A percentile compares a stretch with the other conserved stretches of the same genome.
These are phyloP conservation scores for Rhizomys pruinosus DNA, from an alignment of 2,113 vertebrate species.

Conservation along the genomic window DNA sequence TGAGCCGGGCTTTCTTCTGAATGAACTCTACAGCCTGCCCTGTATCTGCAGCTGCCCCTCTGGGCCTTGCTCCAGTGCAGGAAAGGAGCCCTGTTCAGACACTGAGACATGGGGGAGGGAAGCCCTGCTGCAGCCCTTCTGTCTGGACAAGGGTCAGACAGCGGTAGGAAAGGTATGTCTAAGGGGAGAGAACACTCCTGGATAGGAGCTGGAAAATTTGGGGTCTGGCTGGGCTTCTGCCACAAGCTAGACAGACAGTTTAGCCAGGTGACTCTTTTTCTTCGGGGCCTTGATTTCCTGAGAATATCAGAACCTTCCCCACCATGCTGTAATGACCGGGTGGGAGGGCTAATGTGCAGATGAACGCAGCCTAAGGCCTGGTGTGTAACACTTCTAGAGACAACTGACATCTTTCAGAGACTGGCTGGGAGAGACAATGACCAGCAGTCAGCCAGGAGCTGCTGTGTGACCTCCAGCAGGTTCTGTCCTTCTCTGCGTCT, in stretches of 20 bases:
- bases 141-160: neutral
- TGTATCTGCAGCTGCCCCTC: slow-evolving; percentile 58
- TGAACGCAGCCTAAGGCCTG: neutral
- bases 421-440: neutral
- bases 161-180: neutral
- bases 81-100: slow-evolving; percentile 29
- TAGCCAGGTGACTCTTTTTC: slow-evolving; percentile 18
- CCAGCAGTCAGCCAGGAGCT: neutral
- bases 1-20: slow-evolving; percentile 65
- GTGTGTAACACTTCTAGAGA: neutral
- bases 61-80: slow-evolving; percentile 56
- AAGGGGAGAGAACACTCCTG: neutral
- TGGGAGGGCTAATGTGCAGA: neutral
- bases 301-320: neutral
- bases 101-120: neutral
- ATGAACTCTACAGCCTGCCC: slow-evolving; percentile 66
- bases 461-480: neutral
- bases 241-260: neutral
- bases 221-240: slow-evolving; percentile 1
- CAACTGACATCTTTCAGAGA: neutral
- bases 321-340: neutral
- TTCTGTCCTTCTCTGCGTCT: neutral
- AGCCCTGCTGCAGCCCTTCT: neutral
- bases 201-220: neutral
- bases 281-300: neutral